Base-by-base conservation (phyloP, 2,113 vertebrate species). In the Clarias batrachus region DNA sequence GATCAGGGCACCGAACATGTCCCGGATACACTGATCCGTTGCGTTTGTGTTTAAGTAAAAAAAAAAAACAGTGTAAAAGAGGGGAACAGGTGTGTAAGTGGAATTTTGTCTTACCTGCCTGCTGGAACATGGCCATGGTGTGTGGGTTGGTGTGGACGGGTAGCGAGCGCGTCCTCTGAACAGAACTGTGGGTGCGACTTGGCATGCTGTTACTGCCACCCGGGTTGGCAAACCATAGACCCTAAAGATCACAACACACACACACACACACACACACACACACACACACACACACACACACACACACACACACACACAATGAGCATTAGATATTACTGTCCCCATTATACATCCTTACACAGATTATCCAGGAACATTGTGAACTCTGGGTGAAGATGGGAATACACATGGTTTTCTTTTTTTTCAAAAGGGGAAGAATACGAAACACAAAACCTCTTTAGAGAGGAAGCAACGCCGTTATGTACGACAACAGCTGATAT, bases 171-270 rank as follows among this genome's bases (percentile, higher is more conserved):
- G 98, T 99, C 93, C 98, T 96, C 86, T 99, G 98, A 82, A 99
- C 98, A 0, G 98, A 98, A 94, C 97, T 99, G 96, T 99, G 98
- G 79, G 94, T 97, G 41, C 98, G 94, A 92, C 97, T 98, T 62
- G 98, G 98, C 97, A 99, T 98, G 92, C 97, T 99, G 92, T 98
- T 99, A 92, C 98, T 99, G 92, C 98, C 97, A 19, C 98, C 97
- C 0, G 98, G 98, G 93, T 99, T 99, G 88, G 98, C 98, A 78
- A 99, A 99, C 98, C 98, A 99, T 73, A 98, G 95, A 92, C 97
- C 98, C 98, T 99, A 91, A 0, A 77, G 19, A 73, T 48, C 37
- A 74, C 37, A 74, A 80, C 86, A 83, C 73, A 84, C 82, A 93
- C 83, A 78, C 71, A 90, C n/a, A n/a, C n/a, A n/a, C n/a, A n/a